A percentile compares a stretch with the other conserved stretches of the same genome.
Conservation (phyloP, 2,797 vertebrate genomes). For the Otolemur crassicaudatus region DNA sequence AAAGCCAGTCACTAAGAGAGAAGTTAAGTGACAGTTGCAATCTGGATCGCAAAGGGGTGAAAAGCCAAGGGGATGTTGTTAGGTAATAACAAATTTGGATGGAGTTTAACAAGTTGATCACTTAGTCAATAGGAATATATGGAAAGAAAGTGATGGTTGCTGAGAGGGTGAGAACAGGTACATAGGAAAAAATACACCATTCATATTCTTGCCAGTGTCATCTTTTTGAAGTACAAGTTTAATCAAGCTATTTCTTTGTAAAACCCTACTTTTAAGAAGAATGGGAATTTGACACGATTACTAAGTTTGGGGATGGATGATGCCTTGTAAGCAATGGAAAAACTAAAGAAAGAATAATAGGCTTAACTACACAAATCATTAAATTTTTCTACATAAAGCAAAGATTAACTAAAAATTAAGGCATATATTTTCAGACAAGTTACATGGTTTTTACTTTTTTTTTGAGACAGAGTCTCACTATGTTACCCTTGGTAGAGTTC, state of each 20-base stretch:
- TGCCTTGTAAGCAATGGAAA: background rate
- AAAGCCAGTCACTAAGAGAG: background rate
- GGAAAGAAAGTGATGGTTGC: background rate
- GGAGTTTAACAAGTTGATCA: background rate
- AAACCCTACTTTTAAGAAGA: background rate
- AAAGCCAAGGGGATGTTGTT: background rate
- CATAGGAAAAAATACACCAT: background rate
- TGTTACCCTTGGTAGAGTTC: too few species aligned
- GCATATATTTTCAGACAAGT: background rate
- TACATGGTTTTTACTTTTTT: background rate
- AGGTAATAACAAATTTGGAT: background rate
- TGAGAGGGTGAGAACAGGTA: background rate
- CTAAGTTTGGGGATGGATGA: background rate
- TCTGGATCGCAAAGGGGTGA: background rate
- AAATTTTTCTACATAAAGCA: conserved; percentile 8
- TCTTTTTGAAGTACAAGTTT: background rate
- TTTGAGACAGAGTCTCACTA: too few species aligned
- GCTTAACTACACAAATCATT: conserved; percentile 3
- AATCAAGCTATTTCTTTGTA: background rate
- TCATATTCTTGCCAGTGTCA: background rate
- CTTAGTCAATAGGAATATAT: background rate
- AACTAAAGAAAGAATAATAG: conserved; percentile 6
- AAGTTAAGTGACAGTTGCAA: background rate
- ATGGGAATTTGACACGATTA: background rate
- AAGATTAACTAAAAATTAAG: conserved; percentile 53